These are phyloP conservation scores for Pyrochroa serraticornis DNA, from an alignment of 2,888 invertebrate genomes.

Conservation along the genomic window DNA sequence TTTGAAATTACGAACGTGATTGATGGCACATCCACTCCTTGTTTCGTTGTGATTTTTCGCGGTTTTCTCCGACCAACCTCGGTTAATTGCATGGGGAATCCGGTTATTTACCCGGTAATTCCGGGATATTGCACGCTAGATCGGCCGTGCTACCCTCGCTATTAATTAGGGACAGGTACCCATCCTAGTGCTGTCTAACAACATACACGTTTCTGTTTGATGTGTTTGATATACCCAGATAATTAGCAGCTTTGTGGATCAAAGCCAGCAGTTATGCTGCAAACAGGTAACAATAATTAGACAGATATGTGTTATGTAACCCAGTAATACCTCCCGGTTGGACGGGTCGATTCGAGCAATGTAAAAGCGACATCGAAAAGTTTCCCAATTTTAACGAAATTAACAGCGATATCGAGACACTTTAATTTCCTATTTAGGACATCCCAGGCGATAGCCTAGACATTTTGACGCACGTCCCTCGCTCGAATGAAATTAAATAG, in stretches of 20 bases:
- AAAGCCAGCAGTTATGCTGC: conserved; percentile 16
- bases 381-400: conserved; percentile 18
- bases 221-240: conserved; percentile 28
- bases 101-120: conserved; percentile 16
- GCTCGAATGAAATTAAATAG: conserved; percentile 7
- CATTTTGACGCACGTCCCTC: conserved; percentile 19
- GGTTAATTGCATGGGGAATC: conserved; percentile 18
- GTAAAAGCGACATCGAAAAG: background rate
- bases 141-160: conserved; percentile 21
- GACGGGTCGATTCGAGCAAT: background rate
- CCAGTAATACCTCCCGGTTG: background rate
- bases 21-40: conserved; percentile 12
- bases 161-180: conserved; percentile 25
- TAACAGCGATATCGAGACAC: conserved; percentile 14
- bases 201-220: conserved; percentile 22
- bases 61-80: conserved; percentile 2
- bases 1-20: conserved; percentile 21
- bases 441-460: conserved; percentile 18
- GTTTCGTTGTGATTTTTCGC: conserved; percentile 14
- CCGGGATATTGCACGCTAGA: conserved; percentile 18
- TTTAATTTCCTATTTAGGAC: conserved; percentile 20
- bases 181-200: conserved; percentile 24
- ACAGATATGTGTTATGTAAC: background rate
- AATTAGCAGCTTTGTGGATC: conserved; percentile 29
- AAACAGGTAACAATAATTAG: conserved; percentile 17